Evolutionary conservation across 1,140 invertebrate genomes (phyloP).

Genomic region (Cotesia typhae): DNA sequence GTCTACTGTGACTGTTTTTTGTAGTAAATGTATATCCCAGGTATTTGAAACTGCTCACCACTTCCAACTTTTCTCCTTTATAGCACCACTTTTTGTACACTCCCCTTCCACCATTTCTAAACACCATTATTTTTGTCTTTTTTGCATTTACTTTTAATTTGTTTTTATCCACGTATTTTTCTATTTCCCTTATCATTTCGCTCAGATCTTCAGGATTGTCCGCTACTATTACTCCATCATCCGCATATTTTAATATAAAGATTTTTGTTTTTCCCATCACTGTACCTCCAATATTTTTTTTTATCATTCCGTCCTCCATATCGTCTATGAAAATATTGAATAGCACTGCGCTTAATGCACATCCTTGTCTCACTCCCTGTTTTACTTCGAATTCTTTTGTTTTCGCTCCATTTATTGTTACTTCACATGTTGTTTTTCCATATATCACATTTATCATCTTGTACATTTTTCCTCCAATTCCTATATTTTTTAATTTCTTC

Average conservation of each 20-base stretch:
- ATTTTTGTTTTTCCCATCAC: too few relatives aligned
- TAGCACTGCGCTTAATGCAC: constrained; percentile 14
- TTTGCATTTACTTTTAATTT: too few relatives aligned
- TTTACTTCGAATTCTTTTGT: background rate
- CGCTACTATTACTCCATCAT: background rate
- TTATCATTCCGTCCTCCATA: background rate
- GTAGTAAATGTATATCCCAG: background rate
- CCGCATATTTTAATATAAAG: background rate
- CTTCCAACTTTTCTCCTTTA: background rate
- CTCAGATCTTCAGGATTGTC: background rate
- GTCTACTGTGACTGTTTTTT: background rate
- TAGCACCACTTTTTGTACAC: too few relatives aligned
- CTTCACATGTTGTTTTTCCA: background rate
- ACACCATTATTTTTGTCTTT: too few relatives aligned
- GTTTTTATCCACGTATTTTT: too few relatives aligned
- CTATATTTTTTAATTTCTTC: background rate
- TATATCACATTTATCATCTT: background rate
- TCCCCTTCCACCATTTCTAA: too few relatives aligned
- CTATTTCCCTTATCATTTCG: background rate
- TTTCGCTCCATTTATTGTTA: background rate
- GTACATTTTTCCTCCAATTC: background rate
- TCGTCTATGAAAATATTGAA: background rate
- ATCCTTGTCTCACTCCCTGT: background rate
- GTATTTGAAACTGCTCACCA: constrained; percentile 15
- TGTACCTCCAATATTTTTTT: background rate